A percentile compares a stretch with the other conserved stretches of the same genome.
Conservation (phyloP, 2,797 vertebrate species). For the Enteromius trimaculatus region DNA sequence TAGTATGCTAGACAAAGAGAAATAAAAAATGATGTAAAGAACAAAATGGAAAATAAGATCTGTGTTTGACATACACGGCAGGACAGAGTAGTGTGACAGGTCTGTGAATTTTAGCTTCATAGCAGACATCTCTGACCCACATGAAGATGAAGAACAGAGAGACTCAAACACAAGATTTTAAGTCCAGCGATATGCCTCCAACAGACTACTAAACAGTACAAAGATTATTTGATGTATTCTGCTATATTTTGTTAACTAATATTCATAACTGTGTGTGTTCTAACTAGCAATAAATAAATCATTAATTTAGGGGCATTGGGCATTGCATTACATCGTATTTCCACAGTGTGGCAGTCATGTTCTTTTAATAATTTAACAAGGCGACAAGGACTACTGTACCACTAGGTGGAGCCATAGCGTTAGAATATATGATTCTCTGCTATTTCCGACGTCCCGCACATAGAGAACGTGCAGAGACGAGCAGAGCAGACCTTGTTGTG, state of each 20-base stretch:
- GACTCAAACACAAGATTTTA: background rate
- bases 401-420: conserved; percentile 27
- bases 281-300: background rate
- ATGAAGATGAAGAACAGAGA: background rate
- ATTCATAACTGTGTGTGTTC: background rate
- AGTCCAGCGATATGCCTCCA: background rate
- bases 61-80: background rate
- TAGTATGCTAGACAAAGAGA: background rate
- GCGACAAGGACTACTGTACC: background rate
- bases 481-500: conserved; percentile 19
- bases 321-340: background rate
- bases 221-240: too few species aligned
- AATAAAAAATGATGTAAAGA: background rate
- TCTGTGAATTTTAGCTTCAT: background rate
- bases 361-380: background rate
- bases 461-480: conserved; percentile 22
- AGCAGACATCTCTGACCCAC: background rate
- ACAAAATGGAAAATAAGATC: background rate
- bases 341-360: conserved; percentile 35
- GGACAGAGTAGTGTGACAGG: background rate
- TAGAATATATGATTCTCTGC: background rate
- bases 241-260: background rate
- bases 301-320: background rate
- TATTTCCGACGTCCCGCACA: background rate
- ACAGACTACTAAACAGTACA: background rate